Percentiles rank a stretch among this genome's conserved stretches.
These are phyloP conservation scores for Echeneis naucrates DNA, from an alignment of 2,797 vertebrate genomes.

Conservation along the genomic window DNA sequence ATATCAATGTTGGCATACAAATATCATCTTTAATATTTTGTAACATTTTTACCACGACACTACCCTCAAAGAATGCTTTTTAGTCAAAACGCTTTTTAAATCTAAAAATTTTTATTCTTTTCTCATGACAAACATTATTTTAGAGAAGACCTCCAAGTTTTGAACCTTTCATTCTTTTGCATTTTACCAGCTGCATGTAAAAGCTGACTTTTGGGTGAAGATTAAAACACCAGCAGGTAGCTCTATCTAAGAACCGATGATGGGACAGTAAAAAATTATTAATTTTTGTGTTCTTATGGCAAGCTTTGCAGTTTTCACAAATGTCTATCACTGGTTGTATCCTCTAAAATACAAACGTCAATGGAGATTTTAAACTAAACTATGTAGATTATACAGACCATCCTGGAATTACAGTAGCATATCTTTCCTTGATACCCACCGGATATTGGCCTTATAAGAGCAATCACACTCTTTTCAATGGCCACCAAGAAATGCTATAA, in stretches of 20 bases:
- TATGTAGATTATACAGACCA: slow-evolving; percentile 5
- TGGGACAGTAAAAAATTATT: not conserved
- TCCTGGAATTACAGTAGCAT: slow-evolving; percentile 18
- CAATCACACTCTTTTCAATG: slow-evolving; percentile 55
- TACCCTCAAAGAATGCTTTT: too few species aligned
- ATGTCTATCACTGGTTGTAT: not conserved
- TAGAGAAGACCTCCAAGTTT: not conserved
- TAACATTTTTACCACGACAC: too few species aligned
- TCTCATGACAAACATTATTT: not conserved
- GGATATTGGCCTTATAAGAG: slow-evolving; percentile 50
- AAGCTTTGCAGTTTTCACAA: not conserved
- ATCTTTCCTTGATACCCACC: slow-evolving; percentile 12
- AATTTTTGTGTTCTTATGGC: too few species aligned
- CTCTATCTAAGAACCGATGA: not conserved
- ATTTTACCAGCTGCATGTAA: not conserved
- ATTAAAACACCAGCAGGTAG: not conserved
- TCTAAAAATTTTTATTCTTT: too few species aligned
- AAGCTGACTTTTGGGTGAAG: too few species aligned
- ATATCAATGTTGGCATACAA: not conserved
- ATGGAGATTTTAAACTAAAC: not conserved
- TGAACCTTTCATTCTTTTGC: not conserved
- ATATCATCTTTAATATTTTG: not conserved
- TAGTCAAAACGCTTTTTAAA: not conserved
- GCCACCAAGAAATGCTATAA: slow-evolving; percentile 56
- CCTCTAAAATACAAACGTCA: not conserved